Evolutionary conservation across 2,113 vertebrate genomes (phyloP).

Genomic region (Xyliphius kryptos): DNA sequence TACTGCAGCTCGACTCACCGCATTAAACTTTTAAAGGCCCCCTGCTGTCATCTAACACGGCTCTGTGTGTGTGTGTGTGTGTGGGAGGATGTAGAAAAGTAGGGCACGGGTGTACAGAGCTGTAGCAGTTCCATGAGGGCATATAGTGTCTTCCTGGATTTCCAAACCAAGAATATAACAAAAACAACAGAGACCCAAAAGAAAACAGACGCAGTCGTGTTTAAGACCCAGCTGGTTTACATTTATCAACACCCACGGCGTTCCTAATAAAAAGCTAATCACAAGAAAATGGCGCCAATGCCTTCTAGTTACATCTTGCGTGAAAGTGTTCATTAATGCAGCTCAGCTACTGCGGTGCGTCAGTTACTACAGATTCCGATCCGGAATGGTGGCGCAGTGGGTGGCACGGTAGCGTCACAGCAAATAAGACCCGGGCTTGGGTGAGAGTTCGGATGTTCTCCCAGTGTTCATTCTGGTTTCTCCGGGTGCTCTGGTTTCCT

Average conservation of each 20-base stretch:
- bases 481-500: too few relatives aligned
- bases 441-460: too few relatives aligned
- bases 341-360: too few relatives aligned
- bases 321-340: too few relatives aligned
- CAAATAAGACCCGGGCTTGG: too few relatives aligned
- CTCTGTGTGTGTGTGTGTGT: background rate
- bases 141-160: background rate
- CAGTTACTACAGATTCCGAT: too few relatives aligned
- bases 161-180: background rate
- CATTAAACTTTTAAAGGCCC: conserved; percentile 14
- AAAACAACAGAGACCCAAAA: background rate
- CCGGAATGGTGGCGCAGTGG: too few relatives aligned
- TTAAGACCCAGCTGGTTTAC: background rate
- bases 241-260: background rate
- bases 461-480: too few relatives aligned
- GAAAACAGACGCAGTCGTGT: background rate
- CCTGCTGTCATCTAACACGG: background rate
- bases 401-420: too few relatives aligned
- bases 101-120: background rate
- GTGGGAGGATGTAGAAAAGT: background rate
- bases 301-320: too few relatives aligned
- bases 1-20: background rate
- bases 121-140: background rate
- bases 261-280: too few relatives aligned
- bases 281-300: too few relatives aligned